Evolutionary conservation across 1,140 invertebrate genomes (phyloP).

Genomic region (Ostrea edulis): DNA sequence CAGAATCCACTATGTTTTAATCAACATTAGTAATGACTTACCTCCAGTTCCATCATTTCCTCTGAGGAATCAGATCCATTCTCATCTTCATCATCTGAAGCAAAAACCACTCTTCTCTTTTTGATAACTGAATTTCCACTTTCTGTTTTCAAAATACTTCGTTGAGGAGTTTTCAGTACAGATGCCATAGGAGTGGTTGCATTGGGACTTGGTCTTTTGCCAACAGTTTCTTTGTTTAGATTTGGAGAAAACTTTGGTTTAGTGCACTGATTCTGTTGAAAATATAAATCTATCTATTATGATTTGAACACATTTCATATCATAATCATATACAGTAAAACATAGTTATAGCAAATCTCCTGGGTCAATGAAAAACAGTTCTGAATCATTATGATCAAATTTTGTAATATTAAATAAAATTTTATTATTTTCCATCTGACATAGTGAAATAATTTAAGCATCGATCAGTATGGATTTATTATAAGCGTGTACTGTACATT

Average conservation of each 20-base stretch:
- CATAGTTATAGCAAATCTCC: too few relatives aligned
- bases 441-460: too few relatives aligned
- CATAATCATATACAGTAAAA: too few relatives aligned
- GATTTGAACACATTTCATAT: too few relatives aligned
- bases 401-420: too few relatives aligned
- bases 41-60: slow-evolving; percentile 66
- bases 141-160: slow-evolving; percentile 60
- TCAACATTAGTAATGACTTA: slow-evolving; percentile 10
- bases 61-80: slow-evolving; percentile 61
- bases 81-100: slow-evolving; percentile 50
- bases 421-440: too few relatives aligned
- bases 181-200: slow-evolving; percentile 38
- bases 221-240: background rate
- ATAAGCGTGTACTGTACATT: too few relatives aligned
- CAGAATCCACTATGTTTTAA: too few relatives aligned
- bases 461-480: too few relatives aligned
- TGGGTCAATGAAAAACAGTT: too few relatives aligned
- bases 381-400: too few relatives aligned
- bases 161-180: slow-evolving; percentile 60
- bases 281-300: too few relatives aligned
- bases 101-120: slow-evolving; percentile 66
- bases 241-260: background rate
- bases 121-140: slow-evolving; percentile 55
- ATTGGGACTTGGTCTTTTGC: slow-evolving; percentile 32
- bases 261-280: background rate